Conservation (phyloP, 2,797 vertebrate genomes). For the Sternotherus odoratus region DNA sequence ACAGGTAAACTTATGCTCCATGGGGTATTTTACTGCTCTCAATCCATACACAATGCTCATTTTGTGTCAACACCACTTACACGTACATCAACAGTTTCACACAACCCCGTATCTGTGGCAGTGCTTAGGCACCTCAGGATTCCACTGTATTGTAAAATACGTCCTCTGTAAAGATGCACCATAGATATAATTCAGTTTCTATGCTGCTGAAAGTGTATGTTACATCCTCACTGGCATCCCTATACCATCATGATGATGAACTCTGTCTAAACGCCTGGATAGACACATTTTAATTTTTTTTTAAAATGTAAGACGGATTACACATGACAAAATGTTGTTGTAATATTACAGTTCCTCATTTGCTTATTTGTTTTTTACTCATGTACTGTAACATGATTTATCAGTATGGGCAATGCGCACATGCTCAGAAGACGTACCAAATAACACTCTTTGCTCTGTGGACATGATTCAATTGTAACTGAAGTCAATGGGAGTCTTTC, state of each 20-base stretch:
- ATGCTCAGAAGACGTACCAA: not conserved
- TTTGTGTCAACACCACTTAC: not conserved
- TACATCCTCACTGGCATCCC: not conserved
- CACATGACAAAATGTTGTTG: slow-evolving; percentile 2
- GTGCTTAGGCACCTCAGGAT: not conserved
- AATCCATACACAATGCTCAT: not conserved
- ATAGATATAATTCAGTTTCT: not conserved
- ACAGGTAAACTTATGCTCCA: not conserved
- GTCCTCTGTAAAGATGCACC: not conserved
- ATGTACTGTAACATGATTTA: not conserved
- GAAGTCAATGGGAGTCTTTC: not conserved
- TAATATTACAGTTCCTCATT: not conserved
- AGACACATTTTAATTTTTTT: not conserved
- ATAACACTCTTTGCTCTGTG: not conserved
- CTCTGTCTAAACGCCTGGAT: not conserved
- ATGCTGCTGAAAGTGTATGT: not conserved
- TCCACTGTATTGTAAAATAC: not conserved
- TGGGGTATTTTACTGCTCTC: not conserved
- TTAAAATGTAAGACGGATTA: slow-evolving; percentile 24
- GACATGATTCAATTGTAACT: too few species aligned
- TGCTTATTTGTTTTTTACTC: not conserved
- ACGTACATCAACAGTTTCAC: not conserved
- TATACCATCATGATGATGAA: not conserved
- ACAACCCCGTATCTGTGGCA: not conserved
- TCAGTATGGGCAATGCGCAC: not conserved